These are phyloP conservation scores for Myrmecophaga tridactyla DNA, from an alignment of 2,113 vertebrate species.

Conservation along the genomic window DNA sequence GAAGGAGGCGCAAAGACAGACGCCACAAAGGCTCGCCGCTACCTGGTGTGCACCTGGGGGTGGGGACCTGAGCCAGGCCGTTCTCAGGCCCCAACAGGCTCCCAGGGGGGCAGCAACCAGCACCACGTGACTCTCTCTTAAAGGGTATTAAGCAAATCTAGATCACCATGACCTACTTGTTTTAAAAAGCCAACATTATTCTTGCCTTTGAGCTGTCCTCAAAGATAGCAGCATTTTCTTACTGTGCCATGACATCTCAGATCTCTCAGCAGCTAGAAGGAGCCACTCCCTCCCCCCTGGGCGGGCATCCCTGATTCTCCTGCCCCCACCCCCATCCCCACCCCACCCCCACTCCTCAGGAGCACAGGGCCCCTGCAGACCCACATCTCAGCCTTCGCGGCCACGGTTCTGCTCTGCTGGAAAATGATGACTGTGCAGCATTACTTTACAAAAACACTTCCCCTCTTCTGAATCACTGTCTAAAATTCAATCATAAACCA, in stretches of 20 bases:
- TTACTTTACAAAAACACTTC: not conserved
- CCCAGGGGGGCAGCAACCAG: not conserved
- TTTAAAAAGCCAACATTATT: not conserved
- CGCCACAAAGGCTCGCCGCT: not conserved
- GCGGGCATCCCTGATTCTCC: not conserved
- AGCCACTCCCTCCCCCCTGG: not conserved
- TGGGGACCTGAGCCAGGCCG: not conserved
- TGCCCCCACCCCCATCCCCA: not conserved
- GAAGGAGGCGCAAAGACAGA: not conserved
- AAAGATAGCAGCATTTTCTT: not conserved
- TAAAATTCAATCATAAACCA: not conserved
- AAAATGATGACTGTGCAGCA: accelerated
- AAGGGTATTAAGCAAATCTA: not conserved
- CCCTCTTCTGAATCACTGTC: not conserved
- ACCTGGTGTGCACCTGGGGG: accelerated
- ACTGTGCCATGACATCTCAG: not conserved
- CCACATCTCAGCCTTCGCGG: not conserved
- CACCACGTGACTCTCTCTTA: not conserved
- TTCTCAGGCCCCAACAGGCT: not conserved
- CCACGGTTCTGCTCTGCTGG: accelerated
- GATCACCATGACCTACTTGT: constrained; percentile 5
- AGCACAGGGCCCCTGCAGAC: not conserved
- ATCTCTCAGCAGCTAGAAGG: not conserved
- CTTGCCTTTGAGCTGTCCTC: not conserved
- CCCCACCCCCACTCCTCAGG: not conserved